Evolutionary conservation across 1,140 invertebrate species (phyloP).

Genomic region (Pseudomyrmex flavicornis): DNA sequence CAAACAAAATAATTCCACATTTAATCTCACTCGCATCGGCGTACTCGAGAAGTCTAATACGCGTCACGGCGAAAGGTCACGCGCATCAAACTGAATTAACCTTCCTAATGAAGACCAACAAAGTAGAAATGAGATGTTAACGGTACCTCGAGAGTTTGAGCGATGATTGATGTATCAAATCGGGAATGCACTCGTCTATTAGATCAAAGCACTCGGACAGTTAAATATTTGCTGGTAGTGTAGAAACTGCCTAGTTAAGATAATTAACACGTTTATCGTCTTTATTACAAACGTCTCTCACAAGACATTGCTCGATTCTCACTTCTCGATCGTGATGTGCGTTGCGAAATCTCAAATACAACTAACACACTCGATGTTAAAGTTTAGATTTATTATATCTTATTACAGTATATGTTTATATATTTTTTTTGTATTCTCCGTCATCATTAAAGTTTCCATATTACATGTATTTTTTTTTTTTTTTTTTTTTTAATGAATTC

Average conservation of each 20-base stretch:
- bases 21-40: constrained; percentile 15
- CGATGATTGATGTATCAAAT: constrained; percentile 55
- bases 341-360: background rate
- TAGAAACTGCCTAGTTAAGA: constrained; percentile 17
- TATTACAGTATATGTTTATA: no score
- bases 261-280: constrained; percentile 36
- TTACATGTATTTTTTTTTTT: no score
- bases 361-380: background rate
- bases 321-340: background rate
- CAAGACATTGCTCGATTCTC: background rate
- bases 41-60: constrained; percentile 3
- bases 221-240: constrained; percentile 37
- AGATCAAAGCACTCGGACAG: background rate
- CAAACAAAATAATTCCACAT: constrained; percentile 13
- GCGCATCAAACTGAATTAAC: constrained; percentile 47
- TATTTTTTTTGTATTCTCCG: no score
- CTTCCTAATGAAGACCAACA: constrained; percentile 56
- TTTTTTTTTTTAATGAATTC: no score
- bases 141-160: constrained; percentile 33
- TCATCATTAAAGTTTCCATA: no score
- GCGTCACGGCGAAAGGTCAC: constrained; percentile 45
- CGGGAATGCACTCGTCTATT: constrained; percentile 25
- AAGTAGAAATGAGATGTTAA: constrained; percentile 46
- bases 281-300: background rate
- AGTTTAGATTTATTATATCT: no score